Evolutionary conservation across 2,797 vertebrate genomes (phyloP).

Genomic region (Chromis chromis): DNA sequence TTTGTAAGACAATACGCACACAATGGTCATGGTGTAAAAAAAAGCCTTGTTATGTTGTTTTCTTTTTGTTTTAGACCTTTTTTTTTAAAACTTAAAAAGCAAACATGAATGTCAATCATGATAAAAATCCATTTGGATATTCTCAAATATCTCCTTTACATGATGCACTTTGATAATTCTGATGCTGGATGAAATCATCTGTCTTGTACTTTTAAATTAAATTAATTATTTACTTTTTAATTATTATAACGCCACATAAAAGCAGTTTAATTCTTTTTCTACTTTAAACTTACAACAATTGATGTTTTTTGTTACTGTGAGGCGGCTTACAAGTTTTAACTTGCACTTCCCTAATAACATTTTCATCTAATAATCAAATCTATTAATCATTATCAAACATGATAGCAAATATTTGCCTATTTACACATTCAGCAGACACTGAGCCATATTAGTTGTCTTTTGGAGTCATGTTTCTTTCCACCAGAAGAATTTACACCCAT

Average conservation of each 20-base stretch:
- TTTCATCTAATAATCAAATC: not conserved
- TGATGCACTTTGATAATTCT: not conserved
- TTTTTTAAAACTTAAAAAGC: not conserved
- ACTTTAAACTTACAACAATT: too few relatives aligned
- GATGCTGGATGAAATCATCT: not conserved
- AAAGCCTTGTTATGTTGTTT: not conserved
- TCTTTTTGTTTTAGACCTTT: not conserved
- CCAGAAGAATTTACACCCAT: not conserved
- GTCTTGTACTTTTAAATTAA: constrained; percentile 6
- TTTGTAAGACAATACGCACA: constrained; percentile 30
- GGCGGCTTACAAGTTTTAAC: too few relatives aligned
- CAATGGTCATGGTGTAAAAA: not conserved
- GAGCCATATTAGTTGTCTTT: not conserved
- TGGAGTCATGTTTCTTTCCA: not conserved
- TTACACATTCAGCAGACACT: not conserved
- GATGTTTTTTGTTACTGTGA: too few relatives aligned
- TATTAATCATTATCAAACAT: not conserved
- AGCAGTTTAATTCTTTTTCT: too few relatives aligned
- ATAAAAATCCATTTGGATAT: constrained; percentile 11
- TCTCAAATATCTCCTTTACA: not conserved
- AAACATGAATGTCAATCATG: not conserved
- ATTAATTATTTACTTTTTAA: too few relatives aligned
- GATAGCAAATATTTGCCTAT: too few relatives aligned
- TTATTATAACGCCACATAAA: too few relatives aligned
- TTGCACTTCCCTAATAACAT: not conserved